Evolutionary conservation across 2,888 invertebrate species (phyloP), one percentile per base, ranked within the genome.

Genomic region (Bhutanitis thaidina): DNA sequence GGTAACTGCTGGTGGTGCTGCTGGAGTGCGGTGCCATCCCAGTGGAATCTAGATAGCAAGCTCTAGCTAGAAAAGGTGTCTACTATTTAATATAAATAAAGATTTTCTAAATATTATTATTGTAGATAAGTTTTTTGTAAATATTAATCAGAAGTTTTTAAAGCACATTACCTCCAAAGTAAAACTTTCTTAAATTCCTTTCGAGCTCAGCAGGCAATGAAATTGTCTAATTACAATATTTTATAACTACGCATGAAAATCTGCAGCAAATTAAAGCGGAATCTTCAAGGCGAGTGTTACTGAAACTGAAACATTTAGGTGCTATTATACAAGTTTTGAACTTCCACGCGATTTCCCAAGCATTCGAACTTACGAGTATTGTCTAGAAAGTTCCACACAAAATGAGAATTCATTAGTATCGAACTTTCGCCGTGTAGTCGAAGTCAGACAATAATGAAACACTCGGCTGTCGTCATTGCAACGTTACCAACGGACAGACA

Each of bases 351-450:
- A 41, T 41, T 29, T 27, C 13, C 12, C 34, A 12, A 41, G 32
- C 14, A 41, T 15, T 41, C 32, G 9, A 20, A 41, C 29, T 30
- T 41, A 20, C 20, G 20, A 20, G 20, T 20, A 41, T 41, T 41
- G 15, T 41, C 41, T 29, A 9, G 30, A 41, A 30, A 41, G 41
- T 41, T 41, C 30, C 2, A 16, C 41, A 32, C 7, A 41, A 41
- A 41, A 41, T 41, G 12, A 34, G 12, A 12, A 34, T 34, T 34
- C 40, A 40, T 40, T 40, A 14, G 12, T 25, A 14, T 7, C 12
- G 12, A 40, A 29, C 40, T 40, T 29, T 29, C 13, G 3, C 10
- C 27, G 29, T 29, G n/a, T 20, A 27, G 39, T 12, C 8, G 29
- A 12, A 29, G 40, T 13, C n/a, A 40, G 40, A 40, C 29, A 40